Conservation (phyloP, 2,888 invertebrate species). For the Caradrina clavipalpis region DNA sequence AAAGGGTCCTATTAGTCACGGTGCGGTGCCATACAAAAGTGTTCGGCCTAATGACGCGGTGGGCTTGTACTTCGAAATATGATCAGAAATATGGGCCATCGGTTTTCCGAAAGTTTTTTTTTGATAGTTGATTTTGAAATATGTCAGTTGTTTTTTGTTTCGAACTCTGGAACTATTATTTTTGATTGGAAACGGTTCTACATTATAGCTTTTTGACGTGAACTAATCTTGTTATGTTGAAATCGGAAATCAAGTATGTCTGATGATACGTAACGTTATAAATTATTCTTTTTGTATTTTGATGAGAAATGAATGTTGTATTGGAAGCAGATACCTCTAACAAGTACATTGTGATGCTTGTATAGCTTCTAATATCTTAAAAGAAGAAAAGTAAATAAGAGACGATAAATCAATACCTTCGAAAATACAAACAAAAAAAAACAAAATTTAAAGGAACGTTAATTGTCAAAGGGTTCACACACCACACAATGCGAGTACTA, state of each 20-base stretch:
- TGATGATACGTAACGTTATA: conserved; percentile 27
- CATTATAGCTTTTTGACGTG: conserved; percentile 48
- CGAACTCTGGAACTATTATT: conserved; percentile 48
- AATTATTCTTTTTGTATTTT: conserved; percentile 10
- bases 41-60: conserved; percentile 69
- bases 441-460: conserved; percentile 42
- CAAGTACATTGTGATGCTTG: not conserved
- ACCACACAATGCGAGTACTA: conserved; percentile 55
- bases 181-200: conserved; percentile 49
- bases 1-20: conserved; percentile 87
- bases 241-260: conserved; percentile 47
- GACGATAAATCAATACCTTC: conserved; percentile 13
- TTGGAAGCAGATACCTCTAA: not conserved
- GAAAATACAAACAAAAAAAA: conserved; percentile 40
- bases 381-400: conserved; percentile 18
- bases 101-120: conserved; percentile 50
- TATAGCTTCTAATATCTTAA: not conserved
- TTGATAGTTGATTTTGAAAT: conserved; percentile 52
- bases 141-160: conserved; percentile 53
- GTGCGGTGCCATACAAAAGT: conserved; percentile 78
- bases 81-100: conserved; percentile 64
- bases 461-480: conserved; percentile 57
- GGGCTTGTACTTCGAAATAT: conserved; percentile 64
- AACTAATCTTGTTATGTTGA: conserved; percentile 50
- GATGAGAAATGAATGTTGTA: not conserved